These are phyloP conservation scores for Sprattus sprattus DNA, from an alignment of 2,113 vertebrate species.

Conservation along the genomic window DNA sequence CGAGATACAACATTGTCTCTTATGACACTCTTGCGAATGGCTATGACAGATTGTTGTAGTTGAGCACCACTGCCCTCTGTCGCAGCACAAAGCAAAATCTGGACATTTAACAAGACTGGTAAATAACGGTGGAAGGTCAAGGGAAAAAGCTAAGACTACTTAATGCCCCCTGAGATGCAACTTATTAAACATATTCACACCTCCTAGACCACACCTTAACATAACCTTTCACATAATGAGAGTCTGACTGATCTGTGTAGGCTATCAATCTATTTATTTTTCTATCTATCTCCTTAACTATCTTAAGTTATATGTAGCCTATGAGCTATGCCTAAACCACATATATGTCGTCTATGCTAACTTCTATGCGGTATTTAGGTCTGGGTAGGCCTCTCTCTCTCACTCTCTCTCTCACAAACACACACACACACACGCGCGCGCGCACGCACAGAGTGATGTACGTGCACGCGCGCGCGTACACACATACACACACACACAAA, in stretches of 20 bases:
- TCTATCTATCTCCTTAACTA: neutral
- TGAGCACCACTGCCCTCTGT: conserved; percentile 8
- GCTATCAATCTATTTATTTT: neutral
- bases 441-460: conserved; percentile 2
- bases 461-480: neutral
- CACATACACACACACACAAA: conserved; percentile 15
- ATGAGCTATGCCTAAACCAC: neutral
- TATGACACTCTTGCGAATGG: too few species aligned
- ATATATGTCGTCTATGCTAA: too few species aligned
- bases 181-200: too few species aligned
- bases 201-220: too few species aligned
- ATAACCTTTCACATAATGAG: too few species aligned
- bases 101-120: neutral
- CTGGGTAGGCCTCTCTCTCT: neutral
- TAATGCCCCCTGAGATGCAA: too few species aligned
- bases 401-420: conserved; percentile 7
- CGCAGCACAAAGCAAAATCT: neutral
- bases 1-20: too few species aligned
- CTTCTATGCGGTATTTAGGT: too few species aligned
- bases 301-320: neutral
- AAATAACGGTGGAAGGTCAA: neutral
- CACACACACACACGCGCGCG: neutral
- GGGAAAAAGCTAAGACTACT: neutral
- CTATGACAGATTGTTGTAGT: neutral
- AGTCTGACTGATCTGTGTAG: too few species aligned